Percentiles rank a stretch among this genome's conserved stretches.
These are phyloP conservation scores for Threskiornis aethiopicus DNA, from an alignment of 2,797 vertebrate genomes.

Conservation along the genomic window DNA sequence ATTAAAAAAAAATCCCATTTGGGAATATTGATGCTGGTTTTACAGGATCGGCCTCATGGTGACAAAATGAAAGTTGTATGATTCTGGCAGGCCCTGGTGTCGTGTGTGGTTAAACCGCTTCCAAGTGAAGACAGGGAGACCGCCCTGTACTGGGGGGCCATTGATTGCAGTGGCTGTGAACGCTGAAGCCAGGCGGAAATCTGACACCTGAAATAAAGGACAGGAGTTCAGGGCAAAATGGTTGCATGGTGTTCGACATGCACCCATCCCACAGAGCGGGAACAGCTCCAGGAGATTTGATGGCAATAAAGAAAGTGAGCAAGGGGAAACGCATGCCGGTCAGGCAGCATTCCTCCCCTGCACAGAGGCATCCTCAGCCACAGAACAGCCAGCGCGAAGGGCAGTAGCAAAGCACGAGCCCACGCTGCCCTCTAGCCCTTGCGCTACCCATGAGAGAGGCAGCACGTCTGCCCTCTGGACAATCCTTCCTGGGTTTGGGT, in stretches of 20 bases:
- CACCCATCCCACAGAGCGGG: too few species aligned
- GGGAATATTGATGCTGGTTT: background rate
- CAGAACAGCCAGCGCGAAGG: background rate
- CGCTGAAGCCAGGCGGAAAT: constrained; percentile 81
- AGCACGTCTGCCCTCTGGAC: background rate
- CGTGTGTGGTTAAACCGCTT: constrained; percentile 80
- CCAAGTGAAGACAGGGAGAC: constrained; percentile 85
- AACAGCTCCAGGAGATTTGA: background rate
- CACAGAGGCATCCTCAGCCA: background rate
- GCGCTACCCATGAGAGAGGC: background rate
- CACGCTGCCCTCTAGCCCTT: background rate
- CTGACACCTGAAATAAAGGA: constrained; percentile 80
- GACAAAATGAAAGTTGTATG: constrained; percentile 84
- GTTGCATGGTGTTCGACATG: rapidly evolving
- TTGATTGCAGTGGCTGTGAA: constrained; percentile 83
- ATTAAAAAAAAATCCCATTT: background rate
- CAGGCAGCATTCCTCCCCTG: background rate
- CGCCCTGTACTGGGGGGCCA: constrained; percentile 83
- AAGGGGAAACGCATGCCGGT: rapidly evolving
- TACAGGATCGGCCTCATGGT: constrained; percentile 79
- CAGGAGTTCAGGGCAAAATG: background rate
- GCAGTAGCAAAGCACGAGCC: background rate
- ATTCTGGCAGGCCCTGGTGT: constrained; percentile 83
- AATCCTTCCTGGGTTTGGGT: background rate
- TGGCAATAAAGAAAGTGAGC: background rate